phyloP scores from a whole-genome alignment of 2,113 vertebrate species.

The Silurus meridionalis region DNA sequence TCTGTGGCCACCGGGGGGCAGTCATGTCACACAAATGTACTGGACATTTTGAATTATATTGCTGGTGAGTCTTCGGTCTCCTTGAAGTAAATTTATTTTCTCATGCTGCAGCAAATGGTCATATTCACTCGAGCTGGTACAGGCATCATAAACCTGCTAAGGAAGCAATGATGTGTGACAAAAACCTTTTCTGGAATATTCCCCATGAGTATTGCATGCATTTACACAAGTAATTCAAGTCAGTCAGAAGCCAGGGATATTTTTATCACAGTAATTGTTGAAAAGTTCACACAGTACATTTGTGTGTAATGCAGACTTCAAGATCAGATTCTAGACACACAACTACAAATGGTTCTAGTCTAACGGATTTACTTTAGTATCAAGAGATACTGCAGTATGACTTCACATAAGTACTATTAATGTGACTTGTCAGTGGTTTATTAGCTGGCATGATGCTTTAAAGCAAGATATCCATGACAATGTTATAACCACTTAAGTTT shows the following conservation, averaged over 20 bases:
- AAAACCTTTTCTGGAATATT: neutral
- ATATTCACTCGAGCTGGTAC: neutral
- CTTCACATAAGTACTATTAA: neutral
- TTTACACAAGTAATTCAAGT: neutral
- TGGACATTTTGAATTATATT: neutral
- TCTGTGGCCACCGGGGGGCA: slow-evolving; percentile 37
- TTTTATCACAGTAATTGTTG: neutral
- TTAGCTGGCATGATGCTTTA: neutral
- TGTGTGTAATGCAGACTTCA: neutral
- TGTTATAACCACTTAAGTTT: neutral
- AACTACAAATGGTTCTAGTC: neutral
- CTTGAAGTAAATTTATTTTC: neutral
- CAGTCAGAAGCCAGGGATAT: neutral
- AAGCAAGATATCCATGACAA: no score
- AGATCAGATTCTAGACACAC: neutral
- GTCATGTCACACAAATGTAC: neutral
- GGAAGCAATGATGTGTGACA: neutral
- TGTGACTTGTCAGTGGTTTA: neutral
- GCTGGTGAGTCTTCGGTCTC: neutral
- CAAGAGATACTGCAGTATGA: neutral
- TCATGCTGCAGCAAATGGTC: neutral
- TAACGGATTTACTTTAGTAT: neutral
- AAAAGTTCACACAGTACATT: neutral
- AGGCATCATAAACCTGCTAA: slow-evolving; percentile 14
- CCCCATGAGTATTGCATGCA: neutral